These are phyloP conservation scores for Troglohyphantes excavatus DNA, from an alignment of 2,888 invertebrate genomes.

Conservation along the genomic window DNA sequence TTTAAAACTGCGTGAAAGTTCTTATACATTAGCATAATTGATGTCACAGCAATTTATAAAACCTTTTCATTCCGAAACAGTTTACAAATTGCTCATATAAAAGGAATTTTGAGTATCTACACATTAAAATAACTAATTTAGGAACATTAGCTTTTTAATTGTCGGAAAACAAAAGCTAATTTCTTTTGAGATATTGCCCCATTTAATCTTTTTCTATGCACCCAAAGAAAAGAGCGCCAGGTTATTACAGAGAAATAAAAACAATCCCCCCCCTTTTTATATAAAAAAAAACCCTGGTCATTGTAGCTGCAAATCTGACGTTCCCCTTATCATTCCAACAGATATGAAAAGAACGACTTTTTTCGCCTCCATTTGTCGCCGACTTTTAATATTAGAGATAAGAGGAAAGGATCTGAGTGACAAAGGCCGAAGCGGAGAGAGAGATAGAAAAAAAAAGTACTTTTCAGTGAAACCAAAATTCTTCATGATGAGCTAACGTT, in stretches of 20 bases:
- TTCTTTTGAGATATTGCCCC: conserved; percentile 1
- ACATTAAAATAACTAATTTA: conserved; percentile 1
- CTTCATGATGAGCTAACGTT: conserved; percentile 16
- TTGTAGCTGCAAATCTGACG: conserved; percentile 30
- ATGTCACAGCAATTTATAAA: background rate
- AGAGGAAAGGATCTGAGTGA: conserved; percentile 29
- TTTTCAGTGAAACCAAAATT: conserved; percentile 23
- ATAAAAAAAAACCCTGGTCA: conserved; percentile 14
- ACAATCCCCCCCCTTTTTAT: background rate
- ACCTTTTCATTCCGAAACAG: background rate
- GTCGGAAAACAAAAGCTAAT: conserved; percentile 8
- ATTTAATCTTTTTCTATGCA: conserved; percentile 14
- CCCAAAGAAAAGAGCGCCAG: conserved; percentile 14
- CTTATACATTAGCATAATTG: too few relatives aligned
- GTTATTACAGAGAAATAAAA: background rate
- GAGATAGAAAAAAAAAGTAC: conserved; percentile 4
- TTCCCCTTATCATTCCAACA: conserved; percentile 22
- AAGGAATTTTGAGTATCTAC: background rate
- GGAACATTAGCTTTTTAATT: background rate
- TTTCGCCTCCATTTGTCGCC: conserved; percentile 6
- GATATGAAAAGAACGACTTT: conserved; percentile 38
- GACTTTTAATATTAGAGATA: conserved; percentile 56
- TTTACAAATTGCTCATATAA: background rate
- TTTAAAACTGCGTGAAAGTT: too few relatives aligned
- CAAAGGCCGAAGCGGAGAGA: conserved; percentile 12